phyloP scores from a whole-genome alignment of 1,140 invertebrate genomes.

The Polyergus mexicanus region DNA sequence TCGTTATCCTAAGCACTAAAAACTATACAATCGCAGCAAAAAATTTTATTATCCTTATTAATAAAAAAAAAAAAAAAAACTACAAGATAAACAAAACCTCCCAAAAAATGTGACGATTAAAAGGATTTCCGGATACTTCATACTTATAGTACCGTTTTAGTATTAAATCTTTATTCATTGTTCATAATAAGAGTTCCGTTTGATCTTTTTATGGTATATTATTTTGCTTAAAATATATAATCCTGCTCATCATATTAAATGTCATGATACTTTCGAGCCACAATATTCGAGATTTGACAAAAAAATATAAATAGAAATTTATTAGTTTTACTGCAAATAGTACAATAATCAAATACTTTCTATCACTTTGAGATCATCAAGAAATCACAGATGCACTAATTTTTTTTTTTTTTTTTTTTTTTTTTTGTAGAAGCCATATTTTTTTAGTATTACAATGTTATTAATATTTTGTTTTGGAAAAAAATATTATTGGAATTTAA shows the following conservation, averaged over 20 bases:
- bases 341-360: constrained; percentile 19
- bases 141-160: too few relatives aligned
- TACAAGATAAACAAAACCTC: too few relatives aligned
- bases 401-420: background rate
- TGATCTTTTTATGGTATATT: background rate
- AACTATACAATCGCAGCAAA: too few relatives aligned
- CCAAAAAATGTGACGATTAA: too few relatives aligned
- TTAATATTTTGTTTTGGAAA: background rate
- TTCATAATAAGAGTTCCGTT: too few relatives aligned
- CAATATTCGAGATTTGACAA: background rate
- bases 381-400: background rate
- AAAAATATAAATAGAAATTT: background rate
- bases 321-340: background rate
- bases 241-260: background rate
- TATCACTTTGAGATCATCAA: background rate
- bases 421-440: background rate
- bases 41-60: too few relatives aligned
- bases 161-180: too few relatives aligned
- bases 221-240: too few relatives aligned
- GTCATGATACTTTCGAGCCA: background rate
- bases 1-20: too few relatives aligned
- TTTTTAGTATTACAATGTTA: background rate
- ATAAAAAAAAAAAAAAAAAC: too few relatives aligned
- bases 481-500: constrained; percentile 10
- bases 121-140: too few relatives aligned